Conservation (phyloP, 2,888 invertebrate species). For the Harpagoxenus sublaevis region DNA sequence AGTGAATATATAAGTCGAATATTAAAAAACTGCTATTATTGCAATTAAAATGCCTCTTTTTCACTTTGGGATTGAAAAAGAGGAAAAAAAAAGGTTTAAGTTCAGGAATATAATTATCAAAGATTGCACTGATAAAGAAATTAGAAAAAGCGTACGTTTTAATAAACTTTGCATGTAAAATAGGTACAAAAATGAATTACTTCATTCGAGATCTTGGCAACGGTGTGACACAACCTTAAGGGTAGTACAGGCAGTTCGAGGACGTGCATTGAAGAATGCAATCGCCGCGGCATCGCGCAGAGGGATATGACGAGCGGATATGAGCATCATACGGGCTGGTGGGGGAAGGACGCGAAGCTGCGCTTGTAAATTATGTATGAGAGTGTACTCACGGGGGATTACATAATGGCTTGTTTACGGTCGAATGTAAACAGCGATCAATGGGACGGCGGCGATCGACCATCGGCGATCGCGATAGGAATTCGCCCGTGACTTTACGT, state of each 20-base stretch:
- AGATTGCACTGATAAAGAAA: neutral
- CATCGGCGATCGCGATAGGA: conserved; percentile 42
- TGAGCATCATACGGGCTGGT: neutral
- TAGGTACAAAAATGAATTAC: neutral
- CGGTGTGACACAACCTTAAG: conserved; percentile 40
- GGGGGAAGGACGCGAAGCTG: conserved; percentile 55
- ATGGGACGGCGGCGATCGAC: conserved; percentile 73
- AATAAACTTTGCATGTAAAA: neutral
- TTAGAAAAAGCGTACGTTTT: neutral
- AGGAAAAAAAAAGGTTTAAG: neutral
- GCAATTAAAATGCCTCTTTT: neutral
- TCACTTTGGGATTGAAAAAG: neutral
- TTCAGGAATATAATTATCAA: neutral
- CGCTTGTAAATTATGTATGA: conserved; percentile 79
- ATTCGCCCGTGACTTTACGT: conserved; percentile 30
- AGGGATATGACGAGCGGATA: conserved; percentile 19
- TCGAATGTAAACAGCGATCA: conserved; percentile 82
- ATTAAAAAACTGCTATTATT: neutral
- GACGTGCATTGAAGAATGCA: conserved; percentile 32
- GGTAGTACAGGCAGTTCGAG: conserved; percentile 38
- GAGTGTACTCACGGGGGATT: conserved; percentile 78
- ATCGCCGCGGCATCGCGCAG: conserved; percentile 37
- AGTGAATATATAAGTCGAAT: neutral
- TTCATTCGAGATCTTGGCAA: neutral
- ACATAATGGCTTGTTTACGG: conserved; percentile 82